phyloP scores from a whole-genome alignment of 1,140 invertebrate genomes.

The Drosophila cardini region DNA sequence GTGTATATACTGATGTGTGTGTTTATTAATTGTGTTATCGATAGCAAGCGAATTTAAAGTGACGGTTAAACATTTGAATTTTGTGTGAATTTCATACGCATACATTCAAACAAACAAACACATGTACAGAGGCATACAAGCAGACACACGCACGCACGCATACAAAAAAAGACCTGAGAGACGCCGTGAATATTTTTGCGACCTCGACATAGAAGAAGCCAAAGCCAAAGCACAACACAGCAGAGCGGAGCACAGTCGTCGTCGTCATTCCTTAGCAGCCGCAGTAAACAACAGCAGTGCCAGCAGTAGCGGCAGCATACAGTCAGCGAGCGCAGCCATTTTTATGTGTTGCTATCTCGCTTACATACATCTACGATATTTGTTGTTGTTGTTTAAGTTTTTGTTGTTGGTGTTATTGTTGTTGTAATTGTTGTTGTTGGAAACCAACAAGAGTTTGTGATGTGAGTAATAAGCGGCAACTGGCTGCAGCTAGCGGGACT shows the following conservation, averaged over 20 bases:
- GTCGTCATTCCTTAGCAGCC: constrained; percentile 50
- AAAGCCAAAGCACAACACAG: constrained; percentile 45
- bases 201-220: constrained; percentile 71
- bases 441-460: constrained; percentile 33
- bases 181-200: constrained; percentile 58
- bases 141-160: constrained; percentile 17
- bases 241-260: constrained; percentile 19
- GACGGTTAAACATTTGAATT: constrained; percentile 76
- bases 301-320: constrained; percentile 16
- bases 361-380: constrained; percentile 31
- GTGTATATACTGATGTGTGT: constrained; percentile 34
- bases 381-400: constrained; percentile 29
- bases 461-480: constrained; percentile 26
- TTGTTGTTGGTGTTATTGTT: constrained; percentile 15
- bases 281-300: constrained; percentile 15
- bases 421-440: constrained; percentile 35
- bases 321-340: constrained; percentile 47
- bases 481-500: constrained; percentile 14
- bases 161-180: constrained; percentile 35
- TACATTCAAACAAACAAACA: constrained; percentile 29
- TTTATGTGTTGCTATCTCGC: constrained; percentile 43
- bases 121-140: constrained; percentile 22
- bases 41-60: constrained; percentile 60
- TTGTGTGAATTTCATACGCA: constrained; percentile 43
- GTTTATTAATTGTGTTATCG: constrained; percentile 47